These are phyloP conservation scores for Noctilio leporinus DNA, from an alignment of 2,113 vertebrate species.

Conservation along the genomic window DNA sequence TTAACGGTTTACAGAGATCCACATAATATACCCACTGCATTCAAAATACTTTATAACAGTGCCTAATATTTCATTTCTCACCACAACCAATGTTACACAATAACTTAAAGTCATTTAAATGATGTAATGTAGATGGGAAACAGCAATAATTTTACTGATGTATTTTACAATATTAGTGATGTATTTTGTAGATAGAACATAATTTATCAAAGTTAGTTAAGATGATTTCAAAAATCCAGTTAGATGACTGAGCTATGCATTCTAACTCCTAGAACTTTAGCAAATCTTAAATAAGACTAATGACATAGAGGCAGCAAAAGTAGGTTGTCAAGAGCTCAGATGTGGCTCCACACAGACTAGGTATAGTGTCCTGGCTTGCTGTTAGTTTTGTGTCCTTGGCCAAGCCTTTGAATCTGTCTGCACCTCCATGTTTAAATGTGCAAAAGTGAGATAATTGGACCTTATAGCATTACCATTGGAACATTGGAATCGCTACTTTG, in stretches of 20 bases:
- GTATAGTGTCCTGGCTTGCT: background rate
- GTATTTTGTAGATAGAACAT: background rate
- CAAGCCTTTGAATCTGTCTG: background rate
- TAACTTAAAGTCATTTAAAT: slow-evolving; percentile 54
- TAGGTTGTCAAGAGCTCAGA: background rate
- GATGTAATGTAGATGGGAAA: background rate
- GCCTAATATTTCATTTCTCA: slow-evolving; percentile 59
- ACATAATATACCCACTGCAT: slow-evolving; percentile 23
- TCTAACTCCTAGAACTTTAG: background rate
- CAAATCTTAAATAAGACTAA: slow-evolving; percentile 4
- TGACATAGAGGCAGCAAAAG: background rate
- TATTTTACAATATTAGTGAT: background rate
- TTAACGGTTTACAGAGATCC: slow-evolving; percentile 59
- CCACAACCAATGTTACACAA: background rate
- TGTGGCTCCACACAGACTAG: background rate
- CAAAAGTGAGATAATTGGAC: background rate
- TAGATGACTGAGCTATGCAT: background rate
- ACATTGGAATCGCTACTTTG: background rate
- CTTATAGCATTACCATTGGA: background rate
- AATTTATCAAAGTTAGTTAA: background rate
- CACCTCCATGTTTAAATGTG: background rate
- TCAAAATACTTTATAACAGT: slow-evolving; percentile 46
- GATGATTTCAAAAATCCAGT: background rate
- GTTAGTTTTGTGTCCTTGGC: background rate
- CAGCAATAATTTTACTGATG: background rate